Evolutionary conservation across 2,888 invertebrate genomes (phyloP), one percentile per base, ranked within the genome.

Genomic region (Papilio demoleus): DNA sequence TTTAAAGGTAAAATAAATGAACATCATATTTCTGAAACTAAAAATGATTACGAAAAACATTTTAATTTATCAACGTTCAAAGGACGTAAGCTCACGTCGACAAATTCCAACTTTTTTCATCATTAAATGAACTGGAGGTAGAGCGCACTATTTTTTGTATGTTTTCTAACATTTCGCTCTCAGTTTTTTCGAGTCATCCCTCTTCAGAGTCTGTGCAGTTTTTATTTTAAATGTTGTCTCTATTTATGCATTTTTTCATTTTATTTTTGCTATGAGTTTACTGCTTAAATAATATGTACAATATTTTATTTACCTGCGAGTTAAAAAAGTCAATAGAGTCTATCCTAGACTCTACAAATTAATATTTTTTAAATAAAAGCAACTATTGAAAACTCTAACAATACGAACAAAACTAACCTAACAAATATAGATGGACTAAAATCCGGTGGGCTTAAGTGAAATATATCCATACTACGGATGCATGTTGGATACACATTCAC

Each of bases 101-200:
- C 36, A 58, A 58, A 19, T 58, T 34, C 34, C 5, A 58, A 58
- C 58, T 58, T 58, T 53, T 58, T 58, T 9, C 58, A 58, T 58
- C 58, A 58, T 58, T 58, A 58, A 36, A 58, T n/a, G 58, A 58
- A 58, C 58, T 34, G 19, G 34, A 34, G 36, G 17, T 58, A 11
- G 17, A 58, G 19, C 24, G 8, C 9, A 6, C 8, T 58, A 2
- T 58, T 4, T 31, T 31, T 31, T 58, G 34, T 36, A 58, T 58
- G 34, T 58, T 58, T 19, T 19, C 58, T 34, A 34, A 36, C 58
- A 58, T 58, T 58, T 58, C n/a, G 34, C 58, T 58, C 34, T 34
- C 58, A 12, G 58, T 4, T 31, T 3, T n/a, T 22, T 58, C 36
- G 34, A 58, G 19, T 58, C 58, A 19, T 58, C 36, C 58, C 58